Evolutionary conservation across 1,140 invertebrate species (phyloP), one percentile per base, ranked within the genome.

Genomic region (Pachypeltis micranthus): DNA sequence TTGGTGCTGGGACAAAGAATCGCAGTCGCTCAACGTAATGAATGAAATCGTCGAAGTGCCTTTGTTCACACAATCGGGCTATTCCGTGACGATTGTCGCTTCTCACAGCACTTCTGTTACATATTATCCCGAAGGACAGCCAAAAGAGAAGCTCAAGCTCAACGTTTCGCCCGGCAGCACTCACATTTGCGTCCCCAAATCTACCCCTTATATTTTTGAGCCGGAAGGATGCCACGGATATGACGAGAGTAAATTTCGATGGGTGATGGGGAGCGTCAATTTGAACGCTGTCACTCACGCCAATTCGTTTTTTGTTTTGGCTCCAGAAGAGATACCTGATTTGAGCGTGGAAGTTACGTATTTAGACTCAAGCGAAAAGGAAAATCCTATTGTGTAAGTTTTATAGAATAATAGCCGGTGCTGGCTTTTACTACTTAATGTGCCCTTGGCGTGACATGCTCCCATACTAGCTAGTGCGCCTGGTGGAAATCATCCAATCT

Each of bases 221-320:
- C 83, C 91, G 10, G 81, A 81, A 65, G 85, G 91, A 44, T 96
- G 93, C 73, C 93, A 96, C 73, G 76, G 81, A 63, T 94, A 92
- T 74, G 76, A 78, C 10, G 74, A 70, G 10, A 74, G 14, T 2
- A 23, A 23, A 82, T 79, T 69, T 68, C 70, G 34, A 79, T 85
- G 65, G 93, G 92, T 19, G 77, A 77, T 63, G 91, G 67, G 68
- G 2, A 24, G 21, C 10, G 67, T 77, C 23, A 66, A 63, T 28
- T 55, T 76, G 12, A 71, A 67, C 10, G 74, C 76, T 34, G 55
- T 71, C 61, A 73, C 74, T 66, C 76, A 78, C 65, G 69, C 59
- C 4, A 63, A 72, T 24, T 68, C 67, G 12, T 60, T 74, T 4
- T 55, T 54, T 19, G 69, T 78, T 3, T 39, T 69, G 12, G 66